Conservation (phyloP, 2,888 invertebrate species). For the Drosophila longiperda region DNA sequence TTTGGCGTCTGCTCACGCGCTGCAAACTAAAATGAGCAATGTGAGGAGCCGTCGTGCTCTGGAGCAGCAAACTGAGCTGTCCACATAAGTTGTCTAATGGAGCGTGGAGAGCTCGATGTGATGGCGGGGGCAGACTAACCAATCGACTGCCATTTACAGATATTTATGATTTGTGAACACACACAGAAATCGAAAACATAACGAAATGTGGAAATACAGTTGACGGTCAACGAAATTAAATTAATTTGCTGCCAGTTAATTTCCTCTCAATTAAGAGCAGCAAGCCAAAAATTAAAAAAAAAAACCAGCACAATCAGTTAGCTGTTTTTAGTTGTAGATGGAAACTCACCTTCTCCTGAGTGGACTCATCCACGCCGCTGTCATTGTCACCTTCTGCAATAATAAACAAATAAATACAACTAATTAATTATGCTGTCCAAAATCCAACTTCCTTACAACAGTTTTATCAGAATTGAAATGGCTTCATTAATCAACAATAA, state of each 20-base stretch:
- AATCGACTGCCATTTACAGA: slow-evolving; percentile 74
- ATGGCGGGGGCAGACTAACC: slow-evolving; percentile 39
- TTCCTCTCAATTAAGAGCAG: slow-evolving; percentile 56
- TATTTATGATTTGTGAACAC: slow-evolving; percentile 80
- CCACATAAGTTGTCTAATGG: slow-evolving; percentile 57
- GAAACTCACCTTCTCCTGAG: slow-evolving; percentile 90
- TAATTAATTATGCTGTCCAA: slow-evolving; percentile 12
- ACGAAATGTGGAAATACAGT: slow-evolving; percentile 32
- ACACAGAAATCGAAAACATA: slow-evolving; percentile 9
- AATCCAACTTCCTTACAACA: background rate
- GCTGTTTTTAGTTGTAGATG: slow-evolving; percentile 1
- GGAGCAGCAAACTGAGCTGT: background rate
- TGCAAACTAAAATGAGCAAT: slow-evolving; percentile 20
- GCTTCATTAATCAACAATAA: slow-evolving; percentile 37
- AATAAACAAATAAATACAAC: slow-evolving; percentile 20
- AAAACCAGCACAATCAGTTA: slow-evolving; percentile 4
- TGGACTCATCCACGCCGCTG: slow-evolving; percentile 92
- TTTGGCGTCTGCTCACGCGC: slow-evolving; percentile 52
- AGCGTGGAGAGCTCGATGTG: slow-evolving; percentile 61
- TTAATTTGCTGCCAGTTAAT: slow-evolving; percentile 61
- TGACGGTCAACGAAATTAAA: slow-evolving; percentile 54
- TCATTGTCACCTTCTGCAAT: slow-evolving; percentile 92
- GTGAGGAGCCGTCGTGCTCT: slow-evolving; percentile 9
- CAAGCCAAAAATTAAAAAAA: slow-evolving; percentile 37
- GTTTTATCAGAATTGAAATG: slow-evolving; percentile 30